Evolutionary conservation across 2,797 vertebrate genomes (phyloP), one percentile per base, ranked within the genome.

Genomic region (Sandelia bainsii): DNA sequence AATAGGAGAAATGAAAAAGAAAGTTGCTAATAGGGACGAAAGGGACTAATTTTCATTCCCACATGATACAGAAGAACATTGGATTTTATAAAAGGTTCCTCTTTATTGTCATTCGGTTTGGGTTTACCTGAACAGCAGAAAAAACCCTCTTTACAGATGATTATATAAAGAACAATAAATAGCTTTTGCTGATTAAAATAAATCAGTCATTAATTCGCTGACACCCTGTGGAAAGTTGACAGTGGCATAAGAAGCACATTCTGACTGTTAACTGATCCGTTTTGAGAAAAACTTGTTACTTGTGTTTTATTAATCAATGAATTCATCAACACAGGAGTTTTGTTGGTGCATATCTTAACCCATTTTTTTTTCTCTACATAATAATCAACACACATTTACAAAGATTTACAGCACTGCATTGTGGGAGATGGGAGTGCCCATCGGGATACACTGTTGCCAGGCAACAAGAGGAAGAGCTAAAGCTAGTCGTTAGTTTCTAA

Each of bases 371-470:
- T 67, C 88, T 86, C 89, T 92, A 78, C 93, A 95, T 84, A 94
- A 95, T 89, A 95, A 96, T 90, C 93, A 93, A 93, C 89, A 94
- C 90, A 94, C 93, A 96, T 96, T 96, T 96, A 97, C 96, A 96
- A 94, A 96, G 96, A 96, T 97, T 96, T 96, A 96, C 96, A 97
- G 93, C 89, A 94, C 87, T 93, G 92, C 93, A 93, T 93, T 91
- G 83, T 93, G 90, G 93, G 92, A 93, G 88, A 93, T 84, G 88
- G 90, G 90, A 91, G 84, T 89, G 83, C 88, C 89, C 85, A 77
- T 82, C 34, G 66, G 90, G 86, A 89, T 89, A 87, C 90, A 86
- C 68, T 87, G 87, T 93, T 93, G 89, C 92, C 87, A 90, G 84
- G 92, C 88, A 92, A 90, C 87, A 88, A 89, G 88, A 89, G 81